A percentile compares a stretch with the other conserved stretches of the same genome.
Conservation (phyloP, 92 coral and sea anemone genomes). For the Hydrozoanthus gracilis region DNA sequence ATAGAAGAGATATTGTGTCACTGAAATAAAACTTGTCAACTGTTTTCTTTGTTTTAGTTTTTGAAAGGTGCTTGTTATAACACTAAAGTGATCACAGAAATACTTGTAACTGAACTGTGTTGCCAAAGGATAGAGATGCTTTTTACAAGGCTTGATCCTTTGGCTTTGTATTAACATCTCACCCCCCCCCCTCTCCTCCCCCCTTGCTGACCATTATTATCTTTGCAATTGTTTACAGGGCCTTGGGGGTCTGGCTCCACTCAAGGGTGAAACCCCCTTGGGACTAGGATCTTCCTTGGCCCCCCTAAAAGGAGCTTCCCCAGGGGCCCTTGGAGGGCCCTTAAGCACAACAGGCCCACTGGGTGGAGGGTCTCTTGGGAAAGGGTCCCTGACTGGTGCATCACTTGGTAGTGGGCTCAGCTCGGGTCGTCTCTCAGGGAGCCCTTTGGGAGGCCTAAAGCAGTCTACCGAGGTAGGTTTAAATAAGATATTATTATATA, state of each 20-base stretch:
- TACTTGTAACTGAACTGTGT: too few species aligned
- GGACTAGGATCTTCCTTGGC: slow-evolving; percentile 70
- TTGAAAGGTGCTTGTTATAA: too few species aligned
- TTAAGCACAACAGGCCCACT: slow-evolving; percentile 58
- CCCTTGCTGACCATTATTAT: too few species aligned
- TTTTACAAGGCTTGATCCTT: too few species aligned
- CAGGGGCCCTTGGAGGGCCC: slow-evolving; percentile 65
- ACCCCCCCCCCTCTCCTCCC: too few species aligned
- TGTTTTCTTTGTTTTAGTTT: too few species aligned
- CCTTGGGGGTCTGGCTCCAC: slow-evolving; percentile 70
- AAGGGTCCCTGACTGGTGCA: slow-evolving; percentile 31
- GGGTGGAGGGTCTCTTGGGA: slow-evolving; percentile 79
- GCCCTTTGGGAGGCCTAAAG: slow-evolving; percentile 65
- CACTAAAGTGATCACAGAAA: too few species aligned
- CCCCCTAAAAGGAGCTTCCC: slow-evolving; percentile 74
- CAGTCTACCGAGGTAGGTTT: slow-evolving; percentile 48
- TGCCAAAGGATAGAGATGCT: too few species aligned
- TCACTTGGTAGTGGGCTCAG: slow-evolving; percentile 41
- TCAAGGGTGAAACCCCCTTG: slow-evolving; percentile 69
- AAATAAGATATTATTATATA: not conserved
- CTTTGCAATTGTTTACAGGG: slow-evolving; percentile 19
- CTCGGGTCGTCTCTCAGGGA: slow-evolving; percentile 43
- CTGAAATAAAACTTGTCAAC: too few species aligned
- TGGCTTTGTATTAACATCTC: too few species aligned
- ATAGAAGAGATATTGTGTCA: too few species aligned